These are phyloP conservation scores for Pomatostomus ruficeps DNA, from an alignment of 2,113 vertebrate species.

Conservation along the genomic window DNA sequence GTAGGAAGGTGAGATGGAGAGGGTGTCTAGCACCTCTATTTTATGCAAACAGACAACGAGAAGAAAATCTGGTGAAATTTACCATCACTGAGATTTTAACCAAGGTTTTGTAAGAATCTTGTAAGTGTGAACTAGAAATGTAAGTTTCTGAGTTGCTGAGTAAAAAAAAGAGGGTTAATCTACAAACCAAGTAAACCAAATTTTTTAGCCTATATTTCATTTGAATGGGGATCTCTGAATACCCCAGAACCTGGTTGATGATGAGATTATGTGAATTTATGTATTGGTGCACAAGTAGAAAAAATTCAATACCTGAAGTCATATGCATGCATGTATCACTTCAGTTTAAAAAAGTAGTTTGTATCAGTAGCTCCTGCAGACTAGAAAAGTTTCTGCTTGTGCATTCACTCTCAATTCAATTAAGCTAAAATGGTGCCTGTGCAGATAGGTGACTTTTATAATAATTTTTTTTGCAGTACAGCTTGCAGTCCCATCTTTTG, in stretches of 20 bases:
- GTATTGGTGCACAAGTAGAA: background rate
- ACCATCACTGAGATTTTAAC: background rate
- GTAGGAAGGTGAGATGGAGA: background rate
- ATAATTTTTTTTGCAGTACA: background rate
- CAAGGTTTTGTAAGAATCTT: background rate
- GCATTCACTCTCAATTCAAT: background rate
- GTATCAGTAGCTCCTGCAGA: background rate
- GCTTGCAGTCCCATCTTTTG: background rate
- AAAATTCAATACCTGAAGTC: background rate
- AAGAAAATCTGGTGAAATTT: background rate
- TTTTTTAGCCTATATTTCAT: background rate
- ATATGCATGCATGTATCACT: rapidly evolving
- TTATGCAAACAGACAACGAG: background rate
- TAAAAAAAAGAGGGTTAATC: background rate
- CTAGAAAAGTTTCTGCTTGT: background rate
- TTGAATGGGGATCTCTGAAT: background rate
- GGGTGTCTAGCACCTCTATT: background rate
- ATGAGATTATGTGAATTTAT: background rate
- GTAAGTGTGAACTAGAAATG: background rate
- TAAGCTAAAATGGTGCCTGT: background rate
- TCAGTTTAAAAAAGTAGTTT: background rate
- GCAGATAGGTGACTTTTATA: background rate
- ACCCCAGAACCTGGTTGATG: background rate
- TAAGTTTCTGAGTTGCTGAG: background rate
- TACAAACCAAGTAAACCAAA: background rate